Percentiles rank a stretch among this genome's conserved stretches.
These are phyloP conservation scores for Dryas iulia DNA, from an alignment of 1,140 invertebrate genomes.

Conservation along the genomic window DNA sequence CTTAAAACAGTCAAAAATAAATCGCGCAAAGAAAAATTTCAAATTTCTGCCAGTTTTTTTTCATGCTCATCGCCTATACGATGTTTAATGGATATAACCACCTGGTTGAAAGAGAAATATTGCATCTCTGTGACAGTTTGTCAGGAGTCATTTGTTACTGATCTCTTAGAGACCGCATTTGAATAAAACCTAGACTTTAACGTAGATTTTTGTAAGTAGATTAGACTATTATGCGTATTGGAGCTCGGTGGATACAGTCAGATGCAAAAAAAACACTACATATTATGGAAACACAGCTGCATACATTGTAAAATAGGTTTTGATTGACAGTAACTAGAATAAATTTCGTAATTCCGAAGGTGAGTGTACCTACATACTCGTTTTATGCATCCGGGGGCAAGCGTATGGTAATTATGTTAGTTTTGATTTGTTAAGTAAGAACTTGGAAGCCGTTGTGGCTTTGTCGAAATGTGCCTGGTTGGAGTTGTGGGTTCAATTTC, in stretches of 20 bases:
- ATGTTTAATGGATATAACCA: constrained; percentile 75
- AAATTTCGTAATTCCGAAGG: constrained; percentile 9
- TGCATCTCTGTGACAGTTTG: constrained; percentile 70
- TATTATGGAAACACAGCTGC: constrained; percentile 22
- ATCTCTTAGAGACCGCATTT: constrained; percentile 46
- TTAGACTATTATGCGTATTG: constrained; percentile 35
- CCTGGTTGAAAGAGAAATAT: constrained; percentile 72
- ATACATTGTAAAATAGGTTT: constrained; percentile 13
- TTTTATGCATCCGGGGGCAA: constrained; percentile 51
- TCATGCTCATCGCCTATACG: constrained; percentile 51
- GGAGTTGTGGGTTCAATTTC: no score
- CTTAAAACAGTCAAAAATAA: neutral
- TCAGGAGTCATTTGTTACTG: constrained; percentile 67
- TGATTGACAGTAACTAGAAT: constrained; percentile 31
- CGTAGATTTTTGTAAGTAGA: constrained; percentile 44
- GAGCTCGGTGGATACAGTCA: constrained; percentile 40
- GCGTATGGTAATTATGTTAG: constrained; percentile 53
- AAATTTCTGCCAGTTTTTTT: constrained; percentile 41
- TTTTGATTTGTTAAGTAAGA: constrained; percentile 48
- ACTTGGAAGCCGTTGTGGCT: constrained; percentile 41
- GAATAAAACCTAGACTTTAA: constrained; percentile 49
- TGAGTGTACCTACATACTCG: constrained; percentile 44
- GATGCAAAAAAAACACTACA: constrained; percentile 29
- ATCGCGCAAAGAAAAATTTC: constrained; percentile 9
- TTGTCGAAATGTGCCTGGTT: no score